phyloP scores from a whole-genome alignment of 37 sponge, comb jelly and placozoan genomes.

The Halichondria panicea region DNA sequence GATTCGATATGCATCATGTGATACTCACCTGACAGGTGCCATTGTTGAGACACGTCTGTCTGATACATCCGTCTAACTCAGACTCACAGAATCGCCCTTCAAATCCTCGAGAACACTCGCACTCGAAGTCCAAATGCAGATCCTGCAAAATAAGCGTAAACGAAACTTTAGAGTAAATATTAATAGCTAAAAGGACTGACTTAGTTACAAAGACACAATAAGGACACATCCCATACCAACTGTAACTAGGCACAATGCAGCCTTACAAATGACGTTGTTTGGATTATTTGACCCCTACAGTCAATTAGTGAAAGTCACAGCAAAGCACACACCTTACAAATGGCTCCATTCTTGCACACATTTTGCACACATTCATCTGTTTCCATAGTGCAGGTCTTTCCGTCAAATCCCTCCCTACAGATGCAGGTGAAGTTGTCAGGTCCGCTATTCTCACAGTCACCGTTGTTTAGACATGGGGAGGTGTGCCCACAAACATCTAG shows the following conservation, averaged over 20 bases:
- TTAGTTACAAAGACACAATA: too few species aligned
- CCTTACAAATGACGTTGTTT: too few species aligned
- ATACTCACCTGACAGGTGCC: neutral
- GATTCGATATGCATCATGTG: too few species aligned
- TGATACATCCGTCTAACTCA: neutral
- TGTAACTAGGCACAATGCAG: too few species aligned
- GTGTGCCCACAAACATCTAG: conserved; percentile 12
- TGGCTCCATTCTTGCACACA: conserved; percentile 46
- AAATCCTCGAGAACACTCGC: neutral
- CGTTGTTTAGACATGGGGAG: conserved; percentile 29
- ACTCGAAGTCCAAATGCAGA: neutral
- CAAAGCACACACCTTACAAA: conserved; percentile 22
- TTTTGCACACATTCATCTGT: conserved; percentile 23
- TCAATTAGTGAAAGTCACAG: too few species aligned
- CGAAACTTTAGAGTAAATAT: too few species aligned
- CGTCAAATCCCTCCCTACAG: conserved; percentile 34
- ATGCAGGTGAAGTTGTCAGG: conserved; percentile 35
- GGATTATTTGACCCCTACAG: too few species aligned
- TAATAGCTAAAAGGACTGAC: too few species aligned
- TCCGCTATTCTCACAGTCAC: conserved; percentile 27
- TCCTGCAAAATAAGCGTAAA: neutral
- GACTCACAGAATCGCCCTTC: neutral
- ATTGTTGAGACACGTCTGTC: neutral
- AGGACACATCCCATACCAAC: too few species aligned
- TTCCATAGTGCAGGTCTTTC: conserved; percentile 14